Evolutionary conservation across 2,888 invertebrate species (phyloP).

Genomic region (Pegoplata infirma): DNA sequence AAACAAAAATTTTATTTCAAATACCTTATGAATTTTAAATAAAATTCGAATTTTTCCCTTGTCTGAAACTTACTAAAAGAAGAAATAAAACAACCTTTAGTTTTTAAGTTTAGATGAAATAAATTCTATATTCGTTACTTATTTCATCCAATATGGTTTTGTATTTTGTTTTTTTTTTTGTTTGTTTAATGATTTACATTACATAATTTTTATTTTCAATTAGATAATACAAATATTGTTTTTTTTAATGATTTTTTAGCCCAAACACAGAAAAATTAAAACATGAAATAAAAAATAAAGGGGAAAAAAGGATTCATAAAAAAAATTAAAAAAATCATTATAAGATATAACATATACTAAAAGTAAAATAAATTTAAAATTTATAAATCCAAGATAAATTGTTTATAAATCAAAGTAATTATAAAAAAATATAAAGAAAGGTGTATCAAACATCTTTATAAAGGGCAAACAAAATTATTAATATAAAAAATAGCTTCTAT

Average conservation of each 20-base stretch:
- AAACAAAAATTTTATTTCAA: too few species aligned
- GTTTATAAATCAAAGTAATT: not conserved
- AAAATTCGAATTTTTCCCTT: too few species aligned
- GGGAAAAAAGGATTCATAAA: not conserved
- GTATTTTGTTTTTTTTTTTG: too few species aligned
- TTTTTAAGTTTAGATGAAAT: slow-evolving; percentile 50
- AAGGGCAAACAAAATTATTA: not conserved
- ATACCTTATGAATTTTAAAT: too few species aligned
- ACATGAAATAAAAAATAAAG: not conserved
- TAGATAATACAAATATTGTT: slow-evolving; percentile 41
- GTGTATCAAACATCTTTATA: not conserved
- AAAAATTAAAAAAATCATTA: not conserved
- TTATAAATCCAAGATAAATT: not conserved
- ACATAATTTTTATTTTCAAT: slow-evolving; percentile 22
- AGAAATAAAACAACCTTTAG: slow-evolving; percentile 38
- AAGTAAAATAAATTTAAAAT: not conserved
- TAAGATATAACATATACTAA: not conserved
- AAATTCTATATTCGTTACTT: slow-evolving; percentile 43
- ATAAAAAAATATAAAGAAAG: not conserved
- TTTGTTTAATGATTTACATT: slow-evolving; percentile 35
- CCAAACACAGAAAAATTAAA: not conserved
- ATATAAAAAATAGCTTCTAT: slow-evolving; percentile 1
- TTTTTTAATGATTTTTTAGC: not conserved
- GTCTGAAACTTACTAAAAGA: too few species aligned
- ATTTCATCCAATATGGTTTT: slow-evolving; percentile 56